Percentiles rank a stretch among this genome's conserved stretches.
phyloP scores from a whole-genome alignment of 2,113 vertebrate genomes.

The Zootoca vivipara region DNA sequence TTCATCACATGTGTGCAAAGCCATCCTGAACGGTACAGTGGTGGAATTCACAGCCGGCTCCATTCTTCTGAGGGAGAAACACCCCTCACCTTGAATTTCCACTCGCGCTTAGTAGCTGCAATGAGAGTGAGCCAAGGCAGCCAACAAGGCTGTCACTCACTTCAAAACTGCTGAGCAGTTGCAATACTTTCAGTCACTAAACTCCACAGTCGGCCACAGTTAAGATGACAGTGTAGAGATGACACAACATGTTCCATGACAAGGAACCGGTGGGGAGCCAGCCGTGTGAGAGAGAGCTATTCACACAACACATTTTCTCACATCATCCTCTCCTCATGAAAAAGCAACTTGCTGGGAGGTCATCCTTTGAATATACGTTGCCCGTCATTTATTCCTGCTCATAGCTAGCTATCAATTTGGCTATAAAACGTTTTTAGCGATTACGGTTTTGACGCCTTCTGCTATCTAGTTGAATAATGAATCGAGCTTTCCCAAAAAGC shows the following conservation, averaged over 20 bases:
- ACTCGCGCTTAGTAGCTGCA: not conserved
- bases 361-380: not conserved
- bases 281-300: not conserved
- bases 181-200: not conserved
- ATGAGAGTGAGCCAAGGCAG: not conserved
- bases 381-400: slow-evolving; percentile 13
- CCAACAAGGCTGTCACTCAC: not conserved
- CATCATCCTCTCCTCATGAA: not conserved
- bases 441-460: slow-evolving; percentile 29
- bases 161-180: not conserved
- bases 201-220: not conserved
- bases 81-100: not conserved
- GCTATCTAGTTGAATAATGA: slow-evolving; percentile 30
- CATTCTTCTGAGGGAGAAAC: not conserved
- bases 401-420: slow-evolving; percentile 13
- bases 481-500: slow-evolving; percentile 19
- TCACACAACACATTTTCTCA: not conserved
- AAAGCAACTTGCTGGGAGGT: not conserved
- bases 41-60: not conserved
- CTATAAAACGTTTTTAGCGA: slow-evolving; percentile 14
- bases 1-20: not conserved
- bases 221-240: not conserved
- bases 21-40: not conserved
- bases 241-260: not conserved
- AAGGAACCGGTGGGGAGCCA: not conserved